These are phyloP conservation scores for Gavialis gangeticus DNA, from an alignment of 2,113 vertebrate genomes.

Conservation along the genomic window DNA sequence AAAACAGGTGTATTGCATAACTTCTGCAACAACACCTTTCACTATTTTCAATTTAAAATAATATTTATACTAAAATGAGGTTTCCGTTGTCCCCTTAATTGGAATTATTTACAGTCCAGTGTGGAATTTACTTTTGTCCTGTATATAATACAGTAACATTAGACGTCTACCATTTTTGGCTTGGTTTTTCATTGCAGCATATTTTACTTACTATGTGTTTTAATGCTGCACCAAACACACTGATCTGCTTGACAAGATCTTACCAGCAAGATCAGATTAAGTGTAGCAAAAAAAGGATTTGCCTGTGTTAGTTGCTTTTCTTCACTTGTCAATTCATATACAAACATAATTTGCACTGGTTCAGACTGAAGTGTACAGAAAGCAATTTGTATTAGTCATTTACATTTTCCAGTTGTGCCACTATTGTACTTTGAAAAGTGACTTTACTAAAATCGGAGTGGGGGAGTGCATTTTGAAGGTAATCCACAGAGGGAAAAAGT, in stretches of 20 bases:
- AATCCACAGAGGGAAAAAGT: not conserved
- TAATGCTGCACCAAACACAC: not conserved
- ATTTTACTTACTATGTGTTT: not conserved
- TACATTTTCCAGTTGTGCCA: not conserved
- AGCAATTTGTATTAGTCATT: fast-evolving
- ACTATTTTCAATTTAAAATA: not conserved
- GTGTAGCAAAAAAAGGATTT: not conserved
- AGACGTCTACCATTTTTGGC: not conserved
- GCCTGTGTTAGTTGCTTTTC: not conserved
- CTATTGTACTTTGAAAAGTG: not conserved
- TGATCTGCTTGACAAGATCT: not conserved
- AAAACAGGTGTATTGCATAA: not conserved
- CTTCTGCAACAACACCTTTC: not conserved
- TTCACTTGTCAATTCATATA: not conserved
- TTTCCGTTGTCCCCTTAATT: not conserved
- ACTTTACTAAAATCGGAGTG: not conserved
- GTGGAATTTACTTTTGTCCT: not conserved
- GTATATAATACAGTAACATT: not conserved
- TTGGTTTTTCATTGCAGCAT: not conserved
- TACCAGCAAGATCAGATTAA: not conserved
- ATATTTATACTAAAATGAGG: not conserved
- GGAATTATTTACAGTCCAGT: not conserved
- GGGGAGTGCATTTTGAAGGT: not conserved
- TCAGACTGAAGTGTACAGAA: not conserved
- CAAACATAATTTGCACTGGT: not conserved